phyloP scores from a whole-genome alignment of 2,113 vertebrate species.

The Pionites leucogaster region DNA sequence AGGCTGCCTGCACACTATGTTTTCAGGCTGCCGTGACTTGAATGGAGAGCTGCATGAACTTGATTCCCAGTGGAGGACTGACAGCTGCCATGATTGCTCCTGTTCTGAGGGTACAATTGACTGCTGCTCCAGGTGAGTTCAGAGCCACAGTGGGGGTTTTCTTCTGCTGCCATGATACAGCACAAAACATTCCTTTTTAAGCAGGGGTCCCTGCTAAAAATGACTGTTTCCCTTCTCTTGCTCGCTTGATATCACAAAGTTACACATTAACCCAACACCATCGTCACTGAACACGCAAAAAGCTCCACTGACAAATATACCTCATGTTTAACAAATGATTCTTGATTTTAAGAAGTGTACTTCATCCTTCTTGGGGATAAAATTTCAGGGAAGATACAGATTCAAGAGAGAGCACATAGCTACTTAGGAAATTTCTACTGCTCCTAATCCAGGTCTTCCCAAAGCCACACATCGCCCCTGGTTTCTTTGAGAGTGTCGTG shows the following conservation, averaged over 20 bases:
- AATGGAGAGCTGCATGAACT: not conserved
- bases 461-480: not conserved
- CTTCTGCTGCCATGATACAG: not conserved
- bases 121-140: not conserved
- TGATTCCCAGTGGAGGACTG: not conserved
- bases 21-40: not conserved
- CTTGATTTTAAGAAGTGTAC: not conserved
- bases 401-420: not conserved
- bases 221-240: not conserved
- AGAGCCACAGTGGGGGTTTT: not conserved
- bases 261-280: not conserved
- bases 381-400: not conserved
- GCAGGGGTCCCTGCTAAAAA: not conserved
- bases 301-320: not conserved
- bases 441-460: not conserved
- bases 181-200: not conserved
- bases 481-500: not conserved
- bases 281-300: not conserved
- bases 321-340: not conserved
- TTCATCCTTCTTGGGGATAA: not conserved
- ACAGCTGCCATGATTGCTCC: not conserved
- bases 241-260: not conserved
- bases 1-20: rapidly evolving
- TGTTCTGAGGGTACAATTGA: rapidly evolving
- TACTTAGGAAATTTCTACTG: not conserved